A percentile compares a stretch with the other conserved stretches of the same genome.
Evolutionary conservation across 2,888 invertebrate genomes (phyloP).

Genomic region (Ennomos quercinarius): DNA sequence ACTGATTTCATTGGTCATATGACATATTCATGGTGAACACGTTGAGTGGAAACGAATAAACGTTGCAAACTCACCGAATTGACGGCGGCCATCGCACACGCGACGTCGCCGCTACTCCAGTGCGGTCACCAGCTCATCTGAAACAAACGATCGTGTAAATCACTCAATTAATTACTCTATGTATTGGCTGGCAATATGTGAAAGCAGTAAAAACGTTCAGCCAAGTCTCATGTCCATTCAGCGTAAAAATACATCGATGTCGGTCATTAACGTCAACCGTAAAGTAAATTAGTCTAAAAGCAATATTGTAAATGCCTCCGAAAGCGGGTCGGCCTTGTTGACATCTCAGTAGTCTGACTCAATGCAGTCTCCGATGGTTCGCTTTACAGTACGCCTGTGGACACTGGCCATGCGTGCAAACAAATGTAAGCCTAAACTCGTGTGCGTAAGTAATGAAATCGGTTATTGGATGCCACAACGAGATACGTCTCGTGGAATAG

Average conservation of each 20-base stretch:
- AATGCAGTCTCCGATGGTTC: conserved; percentile 67
- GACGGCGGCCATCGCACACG: conserved; percentile 87
- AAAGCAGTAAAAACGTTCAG: conserved; percentile 32
- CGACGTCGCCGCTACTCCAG: conserved; percentile 58
- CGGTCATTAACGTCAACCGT: conserved; percentile 58
- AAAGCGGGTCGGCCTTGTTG: conserved; percentile 72
- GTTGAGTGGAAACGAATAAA: conserved; percentile 26
- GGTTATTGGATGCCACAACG: conserved; percentile 50
- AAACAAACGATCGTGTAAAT: conserved; percentile 59
- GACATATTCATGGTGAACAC: conserved; percentile 30
- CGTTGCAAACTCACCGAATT: conserved; percentile 84
- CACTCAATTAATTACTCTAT: conserved; percentile 38
- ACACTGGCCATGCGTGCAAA: conserved; percentile 41
- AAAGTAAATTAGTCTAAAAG: conserved; percentile 72
- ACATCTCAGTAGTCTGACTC: conserved; percentile 71
- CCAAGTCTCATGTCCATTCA: conserved; percentile 33
- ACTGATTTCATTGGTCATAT: conserved; percentile 35
- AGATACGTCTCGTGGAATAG: conserved; percentile 72
- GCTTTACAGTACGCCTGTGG: conserved; percentile 34
- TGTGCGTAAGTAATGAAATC: conserved; percentile 58
- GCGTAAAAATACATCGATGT: conserved; percentile 42
- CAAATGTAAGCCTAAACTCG: conserved; percentile 58
- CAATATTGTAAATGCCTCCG: conserved; percentile 69
- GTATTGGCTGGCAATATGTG: conserved; percentile 21
- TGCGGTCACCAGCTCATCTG: conserved; percentile 70